A percentile compares a stretch with the other conserved stretches of the same genome.
These are phyloP conservation scores for Dreissena rostriformis DNA, from an alignment of 1,140 invertebrate species.

Conservation along the genomic window DNA sequence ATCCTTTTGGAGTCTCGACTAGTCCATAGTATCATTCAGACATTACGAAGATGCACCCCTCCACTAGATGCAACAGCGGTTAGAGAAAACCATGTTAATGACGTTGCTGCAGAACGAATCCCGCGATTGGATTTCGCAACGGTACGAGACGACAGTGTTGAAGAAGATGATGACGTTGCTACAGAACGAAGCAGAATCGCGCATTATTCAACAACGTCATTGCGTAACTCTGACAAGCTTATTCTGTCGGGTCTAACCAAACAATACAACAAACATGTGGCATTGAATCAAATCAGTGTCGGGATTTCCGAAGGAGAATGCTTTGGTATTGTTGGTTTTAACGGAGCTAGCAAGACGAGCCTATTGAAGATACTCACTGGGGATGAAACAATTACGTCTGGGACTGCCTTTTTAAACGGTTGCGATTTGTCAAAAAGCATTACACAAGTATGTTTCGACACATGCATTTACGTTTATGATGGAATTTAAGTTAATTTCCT, in stretches of 20 bases:
- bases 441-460: conserved; percentile 77
- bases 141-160: conserved; percentile 36
- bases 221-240: conserved; percentile 53
- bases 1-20: conserved; percentile 82
- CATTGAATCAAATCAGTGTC: conserved; percentile 84
- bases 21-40: conserved; percentile 51
- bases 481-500: no score
- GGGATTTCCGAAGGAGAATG: conserved; percentile 86
- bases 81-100: no score
- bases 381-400: conserved; percentile 75
- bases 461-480: no score
- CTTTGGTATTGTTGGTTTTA: conserved; percentile 93
- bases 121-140: no score
- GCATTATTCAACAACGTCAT: conserved; percentile 20
- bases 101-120: no score
- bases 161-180: conserved; percentile 73
- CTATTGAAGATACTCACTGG: conserved; percentile 92
- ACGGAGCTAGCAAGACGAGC: conserved; percentile 95
- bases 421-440: conserved; percentile 73
- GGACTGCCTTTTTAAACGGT: conserved; percentile 74
- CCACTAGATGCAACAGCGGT: no score
- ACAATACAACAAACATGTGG: conserved; percentile 82
- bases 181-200: conserved; percentile 61
- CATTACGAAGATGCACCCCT: conserved; percentile 22
- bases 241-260: conserved; percentile 83